A percentile compares a stretch with the other conserved stretches of the same genome.
phyloP scores from a whole-genome alignment of 2,888 invertebrate genomes.

The Oscheius sp. region DNA sequence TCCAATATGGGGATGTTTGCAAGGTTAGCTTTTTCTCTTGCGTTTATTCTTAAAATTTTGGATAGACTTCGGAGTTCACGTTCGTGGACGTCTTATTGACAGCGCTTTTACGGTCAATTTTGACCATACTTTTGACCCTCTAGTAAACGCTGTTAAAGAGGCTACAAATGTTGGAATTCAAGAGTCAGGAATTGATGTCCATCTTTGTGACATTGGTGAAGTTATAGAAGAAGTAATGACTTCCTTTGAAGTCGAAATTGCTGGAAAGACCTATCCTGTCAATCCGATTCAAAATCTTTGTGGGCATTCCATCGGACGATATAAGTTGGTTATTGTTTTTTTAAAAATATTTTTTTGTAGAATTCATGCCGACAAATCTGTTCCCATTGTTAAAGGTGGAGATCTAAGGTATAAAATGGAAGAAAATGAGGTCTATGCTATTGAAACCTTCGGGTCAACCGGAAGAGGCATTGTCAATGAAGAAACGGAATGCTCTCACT shows the following conservation, averaged over 20 bases:
- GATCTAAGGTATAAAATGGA: constrained; percentile 98
- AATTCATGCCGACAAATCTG: constrained; percentile 91
- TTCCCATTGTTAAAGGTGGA: constrained; percentile 98
- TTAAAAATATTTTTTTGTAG: no score
- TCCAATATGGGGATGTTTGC: constrained; percentile 94
- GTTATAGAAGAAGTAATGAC: constrained; percentile 99
- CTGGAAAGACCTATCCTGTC: constrained; percentile 90
- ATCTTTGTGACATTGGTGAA: constrained; percentile 92
- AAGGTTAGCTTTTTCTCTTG: constrained; percentile 76
- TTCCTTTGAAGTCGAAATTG: constrained; percentile 95
- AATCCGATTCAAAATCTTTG: constrained; percentile 97
- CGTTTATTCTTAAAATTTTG: constrained; percentile 12
- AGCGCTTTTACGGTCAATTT: constrained; percentile 97
- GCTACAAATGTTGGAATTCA: constrained; percentile 98
- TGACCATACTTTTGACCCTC: constrained; percentile 91
- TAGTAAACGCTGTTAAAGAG: constrained; percentile 93
- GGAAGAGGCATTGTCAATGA: constrained; percentile 89
- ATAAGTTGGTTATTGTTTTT: constrained; percentile 76
- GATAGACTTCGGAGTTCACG: constrained; percentile 69
- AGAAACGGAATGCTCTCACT: constrained; percentile 98
- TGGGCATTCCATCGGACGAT: constrained; percentile 99
- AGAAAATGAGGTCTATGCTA: constrained; percentile 83
- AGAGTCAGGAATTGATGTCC: constrained; percentile 93
- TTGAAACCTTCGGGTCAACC: constrained; percentile 98
- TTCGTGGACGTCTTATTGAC: constrained; percentile 84